Evolutionary conservation across 92 coral and sea anemone species (phyloP).

Genomic region (Umimayanthus kanabou): DNA sequence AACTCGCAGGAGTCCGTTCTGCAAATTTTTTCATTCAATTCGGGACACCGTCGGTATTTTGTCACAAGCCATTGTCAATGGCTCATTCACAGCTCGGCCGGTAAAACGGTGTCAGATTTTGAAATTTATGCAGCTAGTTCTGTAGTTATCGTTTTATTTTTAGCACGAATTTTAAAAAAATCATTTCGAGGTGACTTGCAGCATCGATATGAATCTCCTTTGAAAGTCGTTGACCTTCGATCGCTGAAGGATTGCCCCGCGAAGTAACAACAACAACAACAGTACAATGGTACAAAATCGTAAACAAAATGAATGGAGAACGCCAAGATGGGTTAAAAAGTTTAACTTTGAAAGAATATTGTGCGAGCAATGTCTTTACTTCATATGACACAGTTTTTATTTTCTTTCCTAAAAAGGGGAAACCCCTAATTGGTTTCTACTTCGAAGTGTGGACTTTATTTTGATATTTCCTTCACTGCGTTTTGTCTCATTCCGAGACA

Average conservation of each 20-base stretch:
- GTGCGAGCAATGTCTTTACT: not conserved
- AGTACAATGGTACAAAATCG: conserved; percentile 46
- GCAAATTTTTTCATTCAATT: conserved; percentile 42
- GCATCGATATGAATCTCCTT: not conserved
- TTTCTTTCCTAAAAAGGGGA: conserved; percentile 22
- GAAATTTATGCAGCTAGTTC: not conserved
- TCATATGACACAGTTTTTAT: not conserved
- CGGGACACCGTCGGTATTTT: conserved; percentile 37
- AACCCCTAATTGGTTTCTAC: conserved; percentile 1
- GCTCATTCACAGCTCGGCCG: conserved; percentile 6
- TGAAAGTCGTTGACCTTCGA: conserved; percentile 39
- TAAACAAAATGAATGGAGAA: conserved; percentile 46
- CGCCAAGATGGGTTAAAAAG: not conserved
- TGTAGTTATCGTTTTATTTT: not conserved
- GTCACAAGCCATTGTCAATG: conserved; percentile 30
- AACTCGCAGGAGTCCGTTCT: not conserved
- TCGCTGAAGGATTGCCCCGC: conserved; percentile 23
- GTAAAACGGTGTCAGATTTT: not conserved
- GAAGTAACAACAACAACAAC: conserved; percentile 45
- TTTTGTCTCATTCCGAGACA: conserved; percentile 2
- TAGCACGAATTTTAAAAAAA: not conserved
- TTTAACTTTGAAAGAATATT: not conserved
- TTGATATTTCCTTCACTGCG: not conserved
- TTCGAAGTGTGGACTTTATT: conserved; percentile 3
- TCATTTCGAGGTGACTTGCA: conserved; percentile 8